Conservation (phyloP, 2,113 vertebrate species). For the Poecilia latipinna region DNA sequence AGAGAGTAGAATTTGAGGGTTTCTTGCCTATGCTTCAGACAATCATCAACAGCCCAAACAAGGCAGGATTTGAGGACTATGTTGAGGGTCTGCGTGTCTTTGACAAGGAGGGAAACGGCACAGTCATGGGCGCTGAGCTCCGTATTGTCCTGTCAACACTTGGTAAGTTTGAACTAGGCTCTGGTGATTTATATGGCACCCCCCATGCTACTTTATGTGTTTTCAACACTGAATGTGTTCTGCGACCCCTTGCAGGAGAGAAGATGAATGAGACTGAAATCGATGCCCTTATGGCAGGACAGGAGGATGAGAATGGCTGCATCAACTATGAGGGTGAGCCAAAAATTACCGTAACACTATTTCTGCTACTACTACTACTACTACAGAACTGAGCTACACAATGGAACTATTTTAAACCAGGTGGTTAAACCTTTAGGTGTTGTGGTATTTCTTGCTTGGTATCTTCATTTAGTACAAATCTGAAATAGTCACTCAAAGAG, state of each 20-base stretch:
- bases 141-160: conserved; percentile 96
- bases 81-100: conserved; percentile 99
- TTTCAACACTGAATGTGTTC: conserved; percentile 15
- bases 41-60: conserved; percentile 95
- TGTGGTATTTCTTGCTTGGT: not conserved
- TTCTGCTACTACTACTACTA: not conserved
- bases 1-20: conserved; percentile 94
- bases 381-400: not conserved
- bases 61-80: conserved; percentile 92
- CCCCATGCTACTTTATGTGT: not conserved
- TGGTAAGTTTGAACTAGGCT: conserved; percentile 76
- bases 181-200: not conserved
- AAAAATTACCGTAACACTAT: not conserved
- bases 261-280: conserved; percentile 96
- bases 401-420: not conserved
- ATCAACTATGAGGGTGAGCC: conserved; percentile 94
- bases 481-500: not conserved
- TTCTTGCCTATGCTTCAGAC: conserved; percentile 98
- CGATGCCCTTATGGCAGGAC: conserved; percentile 90
- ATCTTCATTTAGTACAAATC: not conserved
- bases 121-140: conserved; percentile 98
- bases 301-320: conserved; percentile 97
- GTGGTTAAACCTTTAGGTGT: not conserved
- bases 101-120: conserved; percentile 98
- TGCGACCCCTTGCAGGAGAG: conserved; percentile 84